Evolutionary conservation across 2,888 invertebrate genomes (phyloP).

Genomic region (Onchidella celtica): DNA sequence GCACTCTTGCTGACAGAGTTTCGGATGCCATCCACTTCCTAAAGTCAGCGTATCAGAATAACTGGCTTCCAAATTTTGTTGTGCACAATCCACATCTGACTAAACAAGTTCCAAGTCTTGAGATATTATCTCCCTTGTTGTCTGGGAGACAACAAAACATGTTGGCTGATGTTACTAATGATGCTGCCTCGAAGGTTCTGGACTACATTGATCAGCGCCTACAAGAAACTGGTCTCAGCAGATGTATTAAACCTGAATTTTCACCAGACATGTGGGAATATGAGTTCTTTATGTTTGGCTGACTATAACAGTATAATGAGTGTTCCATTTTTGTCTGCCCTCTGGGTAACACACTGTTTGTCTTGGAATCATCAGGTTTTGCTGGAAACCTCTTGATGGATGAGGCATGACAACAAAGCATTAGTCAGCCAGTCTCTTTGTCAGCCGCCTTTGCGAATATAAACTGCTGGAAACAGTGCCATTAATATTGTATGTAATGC

Average conservation of each 20-base stretch:
- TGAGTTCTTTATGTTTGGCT: constrained; percentile 70
- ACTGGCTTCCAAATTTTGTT: constrained; percentile 68
- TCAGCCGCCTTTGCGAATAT: too few species aligned
- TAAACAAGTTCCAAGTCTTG: constrained; percentile 62
- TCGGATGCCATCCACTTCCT: constrained; percentile 69
- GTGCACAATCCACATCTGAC: constrained; percentile 67
- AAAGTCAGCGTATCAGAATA: constrained; percentile 60
- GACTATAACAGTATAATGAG: too few species aligned
- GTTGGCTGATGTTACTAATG: constrained; percentile 57
- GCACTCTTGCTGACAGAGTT: constrained; percentile 61
- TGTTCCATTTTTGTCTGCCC: too few species aligned
- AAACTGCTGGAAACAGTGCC: too few species aligned
- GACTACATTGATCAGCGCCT: constrained; percentile 63
- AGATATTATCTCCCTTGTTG: constrained; percentile 56
- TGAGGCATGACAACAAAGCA: too few species aligned
- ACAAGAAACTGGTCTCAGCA: constrained; percentile 59
- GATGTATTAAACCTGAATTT: constrained; percentile 64
- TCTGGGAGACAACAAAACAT: constrained; percentile 66
- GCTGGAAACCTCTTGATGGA: too few species aligned
- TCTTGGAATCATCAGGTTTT: too few species aligned
- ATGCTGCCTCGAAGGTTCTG: constrained; percentile 60
- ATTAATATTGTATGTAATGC: too few species aligned
- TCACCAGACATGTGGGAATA: constrained; percentile 73
- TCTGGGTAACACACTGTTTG: too few species aligned
- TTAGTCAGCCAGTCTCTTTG: too few species aligned